Evolutionary conservation across 2,113 vertebrate species (phyloP), one percentile per base, ranked within the genome.

Genomic region (Pleuronectes platessa): DNA sequence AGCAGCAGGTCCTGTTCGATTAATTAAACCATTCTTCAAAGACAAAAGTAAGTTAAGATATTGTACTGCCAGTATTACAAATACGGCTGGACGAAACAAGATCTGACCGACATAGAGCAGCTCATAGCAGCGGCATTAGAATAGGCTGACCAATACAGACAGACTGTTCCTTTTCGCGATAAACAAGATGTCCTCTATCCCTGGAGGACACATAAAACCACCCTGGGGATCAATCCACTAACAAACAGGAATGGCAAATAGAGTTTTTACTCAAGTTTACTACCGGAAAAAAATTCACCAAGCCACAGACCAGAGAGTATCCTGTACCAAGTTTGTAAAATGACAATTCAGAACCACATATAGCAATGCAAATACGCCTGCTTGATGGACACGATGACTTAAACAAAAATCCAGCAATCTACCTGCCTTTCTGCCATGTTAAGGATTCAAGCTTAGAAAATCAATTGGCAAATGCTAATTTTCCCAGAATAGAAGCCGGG

Each of bases 231-330:
- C 2, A 58, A 73, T 49, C 45, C 45, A 49, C 24, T 42, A 10
- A 6, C 51, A 55, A 71, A 68, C 21, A 73, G 13, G 2, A 67
- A 77, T 24, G 21, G 54, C 45, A 70, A 74, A 9, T 54, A 71
- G 9, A 12, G n/a, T 10, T n/a, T 60, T 71, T 74, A 71, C 45
- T 76, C 17, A 23, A 53, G n/a, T 20, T 31, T 18, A 37, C 2
- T 2, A 42, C 65, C 17, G 5, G 6, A 24, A 59, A 58, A 53
- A 13, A 26, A 26, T 49, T 60, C 3, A 37, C 5, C 12, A 45
- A 61, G 61, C 18, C 7, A 12, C 15, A 23, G n/a, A 23, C 58
- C 0, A 27, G 12, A 17, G 26, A 27, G 35, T 67, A 11, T 68
- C 58, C 40, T 63, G 26, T 21, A 18, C 74, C 14, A 6, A 9